Evolutionary conservation across 2,113 vertebrate species (phyloP), one percentile per base, ranked within the genome.

Genomic region (Stigmatopora argus): DNA sequence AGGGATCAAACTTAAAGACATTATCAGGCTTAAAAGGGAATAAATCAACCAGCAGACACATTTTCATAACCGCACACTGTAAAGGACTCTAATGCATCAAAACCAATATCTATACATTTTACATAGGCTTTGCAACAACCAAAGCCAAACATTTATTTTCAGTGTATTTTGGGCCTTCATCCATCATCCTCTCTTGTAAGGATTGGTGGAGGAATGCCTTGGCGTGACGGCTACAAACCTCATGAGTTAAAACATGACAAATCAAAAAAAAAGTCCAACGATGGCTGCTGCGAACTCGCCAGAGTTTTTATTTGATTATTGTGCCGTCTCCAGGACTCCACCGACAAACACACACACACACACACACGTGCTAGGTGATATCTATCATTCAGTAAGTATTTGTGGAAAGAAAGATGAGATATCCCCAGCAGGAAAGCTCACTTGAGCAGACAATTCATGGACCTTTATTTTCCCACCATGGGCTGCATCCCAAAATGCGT

Each of bases 341-440:
- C 84, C 75, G 78, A 82, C 70, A 64, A 85, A 84, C 75, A 67
- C 26, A 31, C 26, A 31, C 26, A 31, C 26, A 31, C 26, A 31
- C 74, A 74, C 71, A 69, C 80, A 78, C 70, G 79, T 14, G 44
- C 70, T 85, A 81, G 75, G 85, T 89, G 84, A 83, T 85, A 83
- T 83, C 77, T 73, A 81, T 67, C 7, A 79, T 67, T 68, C 62
- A 74, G 72, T 73, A 81, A 31, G 67, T 82, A 80, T 83, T 85
- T 83, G 78, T 82, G 78, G 81, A 78, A 81, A 86, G 79, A 78
- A 87, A 89, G 72, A 61, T 61, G 65, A 76, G 73, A 80, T 82
- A 87, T 80, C 76, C 69, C 34, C 34, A 55, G 64, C 70, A 53
- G 64, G 78, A 82, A 81, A 84, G 44, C 59, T 61, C 62, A 67